Evolutionary conservation across 2,113 vertebrate species (phyloP).

Genomic region (Nyctibius bracteatus): DNA sequence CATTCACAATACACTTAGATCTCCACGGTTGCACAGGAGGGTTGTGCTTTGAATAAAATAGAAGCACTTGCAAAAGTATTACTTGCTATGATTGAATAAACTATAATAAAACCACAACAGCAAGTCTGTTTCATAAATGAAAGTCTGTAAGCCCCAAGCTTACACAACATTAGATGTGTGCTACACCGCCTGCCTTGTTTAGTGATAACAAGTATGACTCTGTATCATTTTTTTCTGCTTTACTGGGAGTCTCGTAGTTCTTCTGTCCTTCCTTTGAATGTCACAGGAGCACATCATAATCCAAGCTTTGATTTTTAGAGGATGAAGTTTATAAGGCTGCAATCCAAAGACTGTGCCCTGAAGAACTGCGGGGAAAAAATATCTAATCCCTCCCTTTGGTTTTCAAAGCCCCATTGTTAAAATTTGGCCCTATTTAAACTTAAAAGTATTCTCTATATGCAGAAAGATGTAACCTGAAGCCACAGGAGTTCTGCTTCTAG

Average conservation of each 20-base stretch:
- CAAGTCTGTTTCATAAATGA: neutral
- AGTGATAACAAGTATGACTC: neutral
- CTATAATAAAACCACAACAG: neutral
- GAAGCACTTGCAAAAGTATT: neutral
- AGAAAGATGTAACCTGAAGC: neutral
- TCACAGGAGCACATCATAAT: neutral
- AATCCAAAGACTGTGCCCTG: neutral
- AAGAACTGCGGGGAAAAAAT: neutral
- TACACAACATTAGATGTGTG: neutral
- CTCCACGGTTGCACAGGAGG: accelerated
- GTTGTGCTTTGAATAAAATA: neutral
- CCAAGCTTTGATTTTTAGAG: neutral
- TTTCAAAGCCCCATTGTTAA: neutral
- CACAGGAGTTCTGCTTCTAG: neutral
- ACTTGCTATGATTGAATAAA: neutral
- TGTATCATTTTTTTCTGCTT: neutral
- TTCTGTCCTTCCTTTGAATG: neutral
- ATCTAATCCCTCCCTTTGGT: neutral
- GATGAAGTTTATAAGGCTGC: neutral
- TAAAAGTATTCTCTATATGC: neutral
- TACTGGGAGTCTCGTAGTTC: neutral
- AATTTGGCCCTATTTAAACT: neutral
- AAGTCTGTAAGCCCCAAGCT: neutral
- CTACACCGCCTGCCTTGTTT: neutral
- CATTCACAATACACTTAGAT: neutral